Base-by-base conservation (phyloP, 2,797 vertebrate species). In the Kryptopterus vitreolus region DNA sequence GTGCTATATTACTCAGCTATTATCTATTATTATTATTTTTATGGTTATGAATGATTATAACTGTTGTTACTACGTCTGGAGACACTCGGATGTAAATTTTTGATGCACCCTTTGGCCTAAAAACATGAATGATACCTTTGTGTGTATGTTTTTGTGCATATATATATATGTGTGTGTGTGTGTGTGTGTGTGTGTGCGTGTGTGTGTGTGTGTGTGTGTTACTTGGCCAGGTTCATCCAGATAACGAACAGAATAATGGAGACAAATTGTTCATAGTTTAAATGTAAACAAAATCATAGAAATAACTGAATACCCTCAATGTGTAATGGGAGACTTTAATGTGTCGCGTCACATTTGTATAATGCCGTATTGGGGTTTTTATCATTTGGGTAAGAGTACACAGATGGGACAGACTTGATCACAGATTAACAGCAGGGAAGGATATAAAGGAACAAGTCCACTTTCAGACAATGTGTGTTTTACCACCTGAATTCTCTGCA, bases 101-200 rank as follows among this genome's bases (percentile, higher is more conserved):
- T 63, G 3, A 38, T 2, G 2, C 35, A 22, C 10, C 4, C 20
- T 43, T n/a, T 66, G 2, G 1, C 35, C 43, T 43, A 66, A 43
- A 43, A 43, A 43, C 38, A 43, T 10, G 10, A 43, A 43, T 43
- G 8, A 43, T 43, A 43, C 3, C 38, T 43, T 43, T 43, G 38
- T 10, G 38, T 43, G 38, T 38, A 38, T 5, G 35, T 31, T 26
- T 61, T 20, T 35, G 3, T 22, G 52, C n/a, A n/a, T n/a, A n/a
- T n/a, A n/a, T n/a, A n/a, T n/a, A n/a, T n/a, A n/a, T 58, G 55
- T 29, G 13, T 61, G 58, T 31, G 58, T 31, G 58, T 61, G 58
- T 59, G 57, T 59, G 57, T 59, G 57, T 61, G 58, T 61, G 58
- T 63, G 31, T 35, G 31, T 63, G 18, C 35, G 61, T 62, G 29